Evolutionary conservation across 2,113 vertebrate genomes (phyloP).

Genomic region (Fulica atra): DNA sequence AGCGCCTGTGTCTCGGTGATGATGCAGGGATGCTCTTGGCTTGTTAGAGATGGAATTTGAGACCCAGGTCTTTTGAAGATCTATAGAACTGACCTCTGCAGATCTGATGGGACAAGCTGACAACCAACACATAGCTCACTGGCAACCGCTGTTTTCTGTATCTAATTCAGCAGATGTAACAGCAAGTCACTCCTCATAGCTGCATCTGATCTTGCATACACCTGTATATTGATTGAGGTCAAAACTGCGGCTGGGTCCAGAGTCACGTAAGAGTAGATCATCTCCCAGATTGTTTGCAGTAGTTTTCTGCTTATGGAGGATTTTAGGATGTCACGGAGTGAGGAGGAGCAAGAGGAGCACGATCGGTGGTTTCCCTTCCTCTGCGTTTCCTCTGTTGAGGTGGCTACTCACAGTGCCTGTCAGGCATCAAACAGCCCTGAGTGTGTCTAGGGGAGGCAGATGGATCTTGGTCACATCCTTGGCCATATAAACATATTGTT

Average conservation of each 20-base stretch:
- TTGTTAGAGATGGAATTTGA: not conserved
- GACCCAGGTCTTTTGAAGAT: not conserved
- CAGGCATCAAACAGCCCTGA: not conserved
- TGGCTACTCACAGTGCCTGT: rapidly evolving
- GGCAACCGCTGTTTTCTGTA: not conserved
- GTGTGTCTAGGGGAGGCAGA: not conserved
- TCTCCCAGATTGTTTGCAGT: not conserved
- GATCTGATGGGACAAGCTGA: not conserved
- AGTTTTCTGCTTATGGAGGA: not conserved
- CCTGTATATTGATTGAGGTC: not conserved
- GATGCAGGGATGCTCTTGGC: not conserved
- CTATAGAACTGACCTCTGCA: not conserved
- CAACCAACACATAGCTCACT: not conserved
- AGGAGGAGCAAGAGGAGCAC: not conserved
- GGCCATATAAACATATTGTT: not conserved
- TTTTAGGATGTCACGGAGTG: not conserved
- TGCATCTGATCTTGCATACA: not conserved
- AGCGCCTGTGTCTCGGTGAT: not conserved
- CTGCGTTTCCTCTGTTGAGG: not conserved
- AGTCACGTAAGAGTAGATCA: not conserved
- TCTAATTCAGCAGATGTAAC: not conserved
- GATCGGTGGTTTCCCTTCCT: not conserved
- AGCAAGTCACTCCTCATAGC: not conserved
- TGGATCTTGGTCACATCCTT: not conserved
- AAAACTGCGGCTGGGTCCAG: not conserved